A percentile compares a stretch with the other conserved stretches of the same genome.
These are phyloP conservation scores for Lutjanus argentimaculatus DNA, from an alignment of 2,797 vertebrate genomes.

Conservation along the genomic window DNA sequence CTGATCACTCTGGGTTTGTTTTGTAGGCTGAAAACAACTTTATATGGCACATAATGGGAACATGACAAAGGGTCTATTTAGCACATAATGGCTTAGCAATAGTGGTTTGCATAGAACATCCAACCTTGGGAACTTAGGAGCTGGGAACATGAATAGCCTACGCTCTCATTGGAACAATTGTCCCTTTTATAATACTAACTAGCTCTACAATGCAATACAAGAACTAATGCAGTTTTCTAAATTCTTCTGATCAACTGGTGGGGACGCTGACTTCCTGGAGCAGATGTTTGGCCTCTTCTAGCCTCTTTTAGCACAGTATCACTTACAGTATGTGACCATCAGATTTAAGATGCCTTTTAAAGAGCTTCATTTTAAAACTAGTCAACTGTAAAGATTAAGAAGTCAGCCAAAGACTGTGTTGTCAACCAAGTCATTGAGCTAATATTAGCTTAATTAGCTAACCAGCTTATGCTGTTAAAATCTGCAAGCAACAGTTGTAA, in stretches of 20 bases:
- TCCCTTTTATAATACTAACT: neutral
- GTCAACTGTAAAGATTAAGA: neutral
- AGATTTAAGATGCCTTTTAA: too few relatives aligned
- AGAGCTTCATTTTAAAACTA: neutral
- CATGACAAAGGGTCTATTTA: too few relatives aligned
- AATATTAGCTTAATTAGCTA: neutral
- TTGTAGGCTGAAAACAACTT: too few relatives aligned
- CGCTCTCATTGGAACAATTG: too few relatives aligned
- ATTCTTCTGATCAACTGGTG: neutral
- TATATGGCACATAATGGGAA: too few relatives aligned
- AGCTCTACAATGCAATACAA: neutral
- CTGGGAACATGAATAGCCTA: too few relatives aligned
- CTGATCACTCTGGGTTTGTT: too few relatives aligned
- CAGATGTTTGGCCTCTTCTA: neutral
- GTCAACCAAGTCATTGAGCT: neutral
- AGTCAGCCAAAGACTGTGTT: neutral
- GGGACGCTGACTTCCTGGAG: neutral
- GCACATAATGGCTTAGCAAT: too few relatives aligned
- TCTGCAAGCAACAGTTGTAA: too few relatives aligned
- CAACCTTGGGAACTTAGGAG: too few relatives aligned
- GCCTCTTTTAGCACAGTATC: neutral
- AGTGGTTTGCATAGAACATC: too few relatives aligned
- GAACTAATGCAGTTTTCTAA: neutral
- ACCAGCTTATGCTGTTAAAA: neutral
- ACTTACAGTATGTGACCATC: neutral